Evolutionary conservation across 2,113 vertebrate genomes (phyloP), one percentile per base, ranked within the genome.

Genomic region (Gavialis gangeticus): DNA sequence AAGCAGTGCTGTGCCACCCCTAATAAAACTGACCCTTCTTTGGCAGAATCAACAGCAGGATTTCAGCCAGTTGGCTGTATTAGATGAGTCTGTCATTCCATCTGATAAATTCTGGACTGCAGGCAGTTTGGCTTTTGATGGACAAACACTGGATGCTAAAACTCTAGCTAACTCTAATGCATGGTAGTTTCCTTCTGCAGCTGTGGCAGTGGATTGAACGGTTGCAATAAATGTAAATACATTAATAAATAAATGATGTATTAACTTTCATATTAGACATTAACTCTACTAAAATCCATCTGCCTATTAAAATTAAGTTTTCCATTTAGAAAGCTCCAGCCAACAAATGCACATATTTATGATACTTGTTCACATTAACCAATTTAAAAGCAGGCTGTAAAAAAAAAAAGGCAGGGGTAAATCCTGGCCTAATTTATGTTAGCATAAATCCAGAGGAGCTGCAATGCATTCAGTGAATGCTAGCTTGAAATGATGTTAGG

Each of bases 21-120:
- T 58, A 62, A 62, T 79, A 46, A 58, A 62, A 37, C 10, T 25
- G 77, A 69, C 58, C 67, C 34, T 69, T 64, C 0, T 0, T 75
- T 1, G 85, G 77, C 37, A 76, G 75, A 9, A 75, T 25, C 73
- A 92, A 27, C 0, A 77, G 46, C 2, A 66, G 11, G 6, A 69
- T 79, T 91, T 83, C 76, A 90, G 73, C 4, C 15, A 27, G 63
- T 27, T 75, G 88, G 59, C 30, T 87, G 34, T 10, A 78, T 18
- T 88, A 37, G n/a, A 80, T 79, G 66, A 69, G 67, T 75, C 83
- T 21, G 73, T 79, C 27, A 57, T 22, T 10, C 91, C 4, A 46
- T 85, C 75, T 87, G 67, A 87, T 7, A 88, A 22, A 93, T 59
- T 82, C 67, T 59, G 89, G n/a, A 58, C 25, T 83, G 22, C 0